A percentile compares a stretch with the other conserved stretches of the same genome.
Conservation (phyloP, 2,113 vertebrate species). For the Suricata suricatta region DNA sequence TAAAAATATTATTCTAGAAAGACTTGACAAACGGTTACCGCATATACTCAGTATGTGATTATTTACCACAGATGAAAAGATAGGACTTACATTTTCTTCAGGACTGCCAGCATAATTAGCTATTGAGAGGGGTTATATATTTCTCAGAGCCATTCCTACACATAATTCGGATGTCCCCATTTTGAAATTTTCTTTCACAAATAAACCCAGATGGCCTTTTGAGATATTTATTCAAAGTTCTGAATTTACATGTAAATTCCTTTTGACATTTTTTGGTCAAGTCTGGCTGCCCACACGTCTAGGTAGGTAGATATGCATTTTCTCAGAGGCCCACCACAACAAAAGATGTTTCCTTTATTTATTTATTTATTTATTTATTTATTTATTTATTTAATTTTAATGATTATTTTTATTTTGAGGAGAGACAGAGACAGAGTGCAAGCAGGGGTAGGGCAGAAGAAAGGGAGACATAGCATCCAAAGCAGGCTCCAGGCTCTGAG, state of each 20-base stretch:
- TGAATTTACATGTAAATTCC: conserved; percentile 40
- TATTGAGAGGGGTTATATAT: conserved; percentile 19
- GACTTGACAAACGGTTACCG: not conserved
- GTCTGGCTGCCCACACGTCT: not conserved
- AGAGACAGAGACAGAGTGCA: too few species aligned
- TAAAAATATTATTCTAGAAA: conserved; percentile 54
- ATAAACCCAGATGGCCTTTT: conserved; percentile 20
- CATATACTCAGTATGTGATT: not conserved
- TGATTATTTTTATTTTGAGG: too few species aligned
- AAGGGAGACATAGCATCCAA: too few species aligned
- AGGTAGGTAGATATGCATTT: not conserved
- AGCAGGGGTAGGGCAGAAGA: too few species aligned
- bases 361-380: too few species aligned
- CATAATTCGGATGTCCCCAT: not conserved
- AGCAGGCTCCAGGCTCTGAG: too few species aligned
- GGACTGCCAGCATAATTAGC: conserved; percentile 33
- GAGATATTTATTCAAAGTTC: conserved; percentile 48
- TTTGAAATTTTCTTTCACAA: conserved; percentile 30
- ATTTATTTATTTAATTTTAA: too few species aligned
- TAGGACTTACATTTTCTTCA: conserved; percentile 14
- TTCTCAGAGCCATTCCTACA: conserved; percentile 34
- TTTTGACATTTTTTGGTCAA: not conserved
- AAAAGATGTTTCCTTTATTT: conserved; percentile 13
- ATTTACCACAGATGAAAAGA: conserved; percentile 11
- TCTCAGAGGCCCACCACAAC: not conserved